Evolutionary conservation across 2,113 vertebrate genomes (phyloP).

Genomic region (Eonycteris spelaea): DNA sequence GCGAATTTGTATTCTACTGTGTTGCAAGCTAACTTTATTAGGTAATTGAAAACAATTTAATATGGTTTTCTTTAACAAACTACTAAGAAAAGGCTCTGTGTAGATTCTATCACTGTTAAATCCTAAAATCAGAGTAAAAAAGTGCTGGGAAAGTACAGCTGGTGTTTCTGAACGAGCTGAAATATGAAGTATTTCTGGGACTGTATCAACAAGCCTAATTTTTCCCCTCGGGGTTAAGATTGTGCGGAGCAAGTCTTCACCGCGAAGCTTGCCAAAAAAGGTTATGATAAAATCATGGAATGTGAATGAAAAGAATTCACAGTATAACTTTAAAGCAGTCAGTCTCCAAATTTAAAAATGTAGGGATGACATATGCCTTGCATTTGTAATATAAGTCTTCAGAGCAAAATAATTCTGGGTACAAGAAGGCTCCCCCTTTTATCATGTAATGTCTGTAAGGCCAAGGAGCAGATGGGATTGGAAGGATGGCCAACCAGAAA

Average conservation of each 20-base stretch:
- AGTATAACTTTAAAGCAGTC: constrained; percentile 67
- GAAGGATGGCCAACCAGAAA: background rate
- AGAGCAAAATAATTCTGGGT: background rate
- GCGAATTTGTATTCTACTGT: background rate
- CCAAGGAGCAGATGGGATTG: background rate
- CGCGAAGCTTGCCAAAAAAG: constrained; percentile 76
- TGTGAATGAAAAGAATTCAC: constrained; percentile 73
- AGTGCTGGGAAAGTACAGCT: constrained; percentile 69
- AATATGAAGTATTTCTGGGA: constrained; percentile 74
- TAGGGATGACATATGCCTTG: background rate
- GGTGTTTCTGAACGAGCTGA: constrained; percentile 62
- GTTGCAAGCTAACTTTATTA: constrained; percentile 36
- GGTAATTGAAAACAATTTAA: constrained; percentile 35
- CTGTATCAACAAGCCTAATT: constrained; percentile 76
- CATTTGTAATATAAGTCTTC: constrained; percentile 33
- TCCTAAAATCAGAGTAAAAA: constrained; percentile 34
- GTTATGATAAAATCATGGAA: constrained; percentile 78
- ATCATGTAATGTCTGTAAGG: background rate
- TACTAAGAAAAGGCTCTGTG: background rate
- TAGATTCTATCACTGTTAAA: constrained; percentile 12
- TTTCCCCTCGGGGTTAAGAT: constrained; percentile 71
- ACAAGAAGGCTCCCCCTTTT: background rate
- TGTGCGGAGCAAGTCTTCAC: constrained; percentile 69
- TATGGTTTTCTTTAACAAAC: constrained; percentile 2
- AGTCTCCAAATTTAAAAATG: constrained; percentile 50